Percentiles rank a stretch among this genome's conserved stretches.
Conservation (phyloP, 53 echinoderm and acorn worm species). For the Actinopyga echinites region DNA sequence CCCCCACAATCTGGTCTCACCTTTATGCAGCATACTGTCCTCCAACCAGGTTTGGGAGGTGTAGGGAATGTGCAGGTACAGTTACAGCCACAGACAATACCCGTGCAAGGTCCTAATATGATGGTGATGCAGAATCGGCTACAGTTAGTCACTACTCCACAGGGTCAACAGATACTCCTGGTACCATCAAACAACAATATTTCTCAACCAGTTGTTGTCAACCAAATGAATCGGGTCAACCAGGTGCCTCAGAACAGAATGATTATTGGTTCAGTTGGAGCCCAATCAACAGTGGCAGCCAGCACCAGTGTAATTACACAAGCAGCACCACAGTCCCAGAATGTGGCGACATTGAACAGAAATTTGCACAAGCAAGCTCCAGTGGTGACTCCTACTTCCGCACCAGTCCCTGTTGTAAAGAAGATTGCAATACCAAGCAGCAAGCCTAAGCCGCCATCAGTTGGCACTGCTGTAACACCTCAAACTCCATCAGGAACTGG, state of each 20-base stretch:
- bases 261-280: slow-evolving; percentile 14
- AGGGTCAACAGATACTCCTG: slow-evolving; percentile 35
- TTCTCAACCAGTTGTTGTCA: slow-evolving; percentile 38
- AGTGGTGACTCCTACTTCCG: background rate
- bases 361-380: background rate
- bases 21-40: slow-evolving; percentile 23
- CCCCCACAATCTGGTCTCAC: slow-evolving; percentile 2
- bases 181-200: slow-evolving; percentile 42
- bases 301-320: no score
- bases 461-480: no score
- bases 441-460: background rate
- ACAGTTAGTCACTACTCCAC: slow-evolving; percentile 36
- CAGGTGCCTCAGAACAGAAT: slow-evolving; percentile 7
- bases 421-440: background rate
- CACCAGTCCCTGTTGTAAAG: background rate
- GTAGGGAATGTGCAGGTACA: slow-evolving; percentile 32
- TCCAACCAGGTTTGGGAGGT: slow-evolving; percentile 20
- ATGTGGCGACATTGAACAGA: background rate
- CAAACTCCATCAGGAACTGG: background rate
- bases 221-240: background rate
- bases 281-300: background rate
- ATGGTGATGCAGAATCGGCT: slow-evolving; percentile 22
- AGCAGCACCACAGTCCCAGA: no score
- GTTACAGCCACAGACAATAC: slow-evolving; percentile 23
- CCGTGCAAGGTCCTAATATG: slow-evolving; percentile 21